Percentiles rank a stretch among this genome's conserved stretches.
Conservation (phyloP, 2,797 vertebrate genomes). For the Cossypha heuglini region DNA sequence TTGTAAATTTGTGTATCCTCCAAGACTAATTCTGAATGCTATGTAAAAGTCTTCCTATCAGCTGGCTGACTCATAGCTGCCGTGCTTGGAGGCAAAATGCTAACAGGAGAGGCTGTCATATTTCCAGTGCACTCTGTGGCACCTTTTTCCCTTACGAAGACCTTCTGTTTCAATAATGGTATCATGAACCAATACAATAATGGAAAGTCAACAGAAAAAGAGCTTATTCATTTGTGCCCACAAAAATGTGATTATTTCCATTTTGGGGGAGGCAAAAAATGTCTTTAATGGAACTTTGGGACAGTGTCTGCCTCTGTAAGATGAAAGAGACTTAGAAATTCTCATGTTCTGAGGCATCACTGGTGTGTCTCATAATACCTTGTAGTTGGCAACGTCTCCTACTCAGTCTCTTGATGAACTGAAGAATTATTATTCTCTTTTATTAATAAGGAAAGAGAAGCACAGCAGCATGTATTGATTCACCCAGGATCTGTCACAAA, state of each 20-base stretch:
- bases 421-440: not conserved
- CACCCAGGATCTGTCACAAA: not conserved
- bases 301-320: not conserved
- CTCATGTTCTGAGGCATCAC: not conserved
- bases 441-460: not conserved
- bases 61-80: not conserved
- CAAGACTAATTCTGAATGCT: not conserved
- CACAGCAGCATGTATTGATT: not conserved
- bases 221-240: not conserved
- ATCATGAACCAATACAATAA: not conserved
- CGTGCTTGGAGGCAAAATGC: not conserved
- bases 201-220: not conserved
- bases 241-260: not conserved
- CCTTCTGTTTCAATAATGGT: not conserved
- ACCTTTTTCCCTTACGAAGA: not conserved
- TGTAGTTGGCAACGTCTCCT: not conserved
- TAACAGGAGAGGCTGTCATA: not conserved
- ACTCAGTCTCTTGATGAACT: not conserved
- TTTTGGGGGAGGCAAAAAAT: rapidly evolving
- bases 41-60: not conserved
- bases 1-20: not conserved
- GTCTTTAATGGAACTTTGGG: not conserved
- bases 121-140: not conserved
- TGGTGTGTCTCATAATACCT: not conserved
- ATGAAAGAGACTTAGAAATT: not conserved